Evolutionary conservation across 2,888 invertebrate genomes (phyloP), one percentile per base, ranked within the genome.

Genomic region (Microplitis manilae): DNA sequence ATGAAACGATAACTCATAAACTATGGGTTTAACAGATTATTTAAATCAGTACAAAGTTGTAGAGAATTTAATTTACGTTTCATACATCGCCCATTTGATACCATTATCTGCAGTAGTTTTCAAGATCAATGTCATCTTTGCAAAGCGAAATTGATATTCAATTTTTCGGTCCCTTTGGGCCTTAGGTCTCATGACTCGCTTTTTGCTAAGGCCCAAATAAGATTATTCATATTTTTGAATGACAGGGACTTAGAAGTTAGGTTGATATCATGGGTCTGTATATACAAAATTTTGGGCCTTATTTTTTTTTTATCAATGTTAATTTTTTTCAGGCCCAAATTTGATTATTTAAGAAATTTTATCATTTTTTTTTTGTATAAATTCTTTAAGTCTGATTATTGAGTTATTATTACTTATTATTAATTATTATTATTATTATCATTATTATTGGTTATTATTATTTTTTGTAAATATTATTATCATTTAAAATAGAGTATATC

Each of bases 391-490:
- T 50, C 50, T 50, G 50, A 50, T 50, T 50, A 50, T 50, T 50
- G 50, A 50, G 13, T 50, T 50, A 50, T 13, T 50, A 50, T 13
- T 50, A 50, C 4, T 50, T 13, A 8, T 13, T 50, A 50, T 4
- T 50, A 13, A 5, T 50, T 30, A 30, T 30, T 50, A 50, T 50
- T 50, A 50, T 50, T 50, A 50, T 50, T 13, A 50, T 8, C 13
- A 30, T 30, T 2, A 30, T 30, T 30, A 30, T 30, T 30, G 30
- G 30, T 30, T 13, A 50, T 50, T 50, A 50, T 50, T 50, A 5
- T 50, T 50, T 50, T 50, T 50, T 50, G 50, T 50, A 50, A 50
- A 50, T 50, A 50, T 50, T 50, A 50, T 50, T 50, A 50, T 50
- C 50, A 50, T 8, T 50, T 50, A 50, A 50, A 50, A 50, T 50